Conservation (phyloP, 2,113 vertebrate genomes). For the Zeus faber region DNA sequence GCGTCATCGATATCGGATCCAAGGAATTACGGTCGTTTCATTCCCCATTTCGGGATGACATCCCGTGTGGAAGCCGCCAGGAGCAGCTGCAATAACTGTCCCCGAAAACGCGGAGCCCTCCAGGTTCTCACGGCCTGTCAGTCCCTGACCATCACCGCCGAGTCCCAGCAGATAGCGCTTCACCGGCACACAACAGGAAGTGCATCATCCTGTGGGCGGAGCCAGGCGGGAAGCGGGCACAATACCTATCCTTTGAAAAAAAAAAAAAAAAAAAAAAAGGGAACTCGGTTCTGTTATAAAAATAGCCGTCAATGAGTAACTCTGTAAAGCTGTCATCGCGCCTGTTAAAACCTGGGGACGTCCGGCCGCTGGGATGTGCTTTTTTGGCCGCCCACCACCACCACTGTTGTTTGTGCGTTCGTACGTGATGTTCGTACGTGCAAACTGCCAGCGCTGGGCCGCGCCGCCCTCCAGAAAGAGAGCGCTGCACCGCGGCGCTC, state of each 20-base stretch:
- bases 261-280: slow-evolving; percentile 52
- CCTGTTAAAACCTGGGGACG: neutral
- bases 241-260: slow-evolving; percentile 47
- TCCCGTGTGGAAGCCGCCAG: no score
- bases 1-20: no score
- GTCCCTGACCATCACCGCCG: slow-evolving; percentile 1
- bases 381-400: no score
- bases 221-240: slow-evolving; percentile 58
- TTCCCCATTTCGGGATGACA: no score
- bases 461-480: neutral
- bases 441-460: neutral
- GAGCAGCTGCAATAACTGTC: no score
- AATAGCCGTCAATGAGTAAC: slow-evolving; percentile 57
- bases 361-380: slow-evolving; percentile 7
- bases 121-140: neutral
- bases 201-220: slow-evolving; percentile 41
- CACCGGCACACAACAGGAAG: slow-evolving; percentile 50
- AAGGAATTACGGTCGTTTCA: no score
- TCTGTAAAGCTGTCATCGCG: slow-evolving; percentile 3
- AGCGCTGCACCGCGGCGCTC: slow-evolving; percentile 41
- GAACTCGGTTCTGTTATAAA: slow-evolving; percentile 69
- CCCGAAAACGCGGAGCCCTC: neutral
- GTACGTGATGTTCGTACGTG: slow-evolving; percentile 32
- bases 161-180: slow-evolving; percentile 18
- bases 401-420: slow-evolving; percentile 14